phyloP scores from a whole-genome alignment of 2,888 invertebrate genomes.

The Apotomis turbidana region DNA sequence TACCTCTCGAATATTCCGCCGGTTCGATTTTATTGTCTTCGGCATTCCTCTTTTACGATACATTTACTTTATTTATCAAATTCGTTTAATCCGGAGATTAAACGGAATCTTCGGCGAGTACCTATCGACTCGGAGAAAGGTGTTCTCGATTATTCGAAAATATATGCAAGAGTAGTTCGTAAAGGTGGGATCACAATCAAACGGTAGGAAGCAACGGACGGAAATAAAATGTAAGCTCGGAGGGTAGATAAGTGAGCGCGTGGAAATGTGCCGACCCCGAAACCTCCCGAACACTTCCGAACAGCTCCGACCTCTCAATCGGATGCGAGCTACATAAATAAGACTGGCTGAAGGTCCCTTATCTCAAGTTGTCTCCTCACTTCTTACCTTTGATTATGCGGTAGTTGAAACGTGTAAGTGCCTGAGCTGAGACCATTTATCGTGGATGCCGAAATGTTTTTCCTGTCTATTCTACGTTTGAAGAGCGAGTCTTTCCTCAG shows the following conservation, averaged over 20 bases:
- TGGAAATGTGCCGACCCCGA: conserved; percentile 68
- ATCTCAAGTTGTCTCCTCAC: conserved; percentile 66
- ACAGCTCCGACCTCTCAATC: conserved; percentile 69
- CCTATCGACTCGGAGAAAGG: conserved; percentile 7
- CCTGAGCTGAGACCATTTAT: conserved; percentile 33
- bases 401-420: conserved; percentile 52
- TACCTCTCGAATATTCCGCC: conserved; percentile 70
- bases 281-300: conserved; percentile 42
- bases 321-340: conserved; percentile 81
- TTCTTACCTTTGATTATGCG: conserved; percentile 63
- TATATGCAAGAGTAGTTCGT: conserved; percentile 37
- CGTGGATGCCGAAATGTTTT: conserved; percentile 30
- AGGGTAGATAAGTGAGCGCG: conserved; percentile 78
- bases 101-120: conserved; percentile 54
- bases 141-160: conserved; percentile 14
- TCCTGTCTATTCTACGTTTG: conserved; percentile 7
- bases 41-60: conserved; percentile 70
- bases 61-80: conserved; percentile 74
- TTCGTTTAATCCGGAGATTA: conserved; percentile 61
- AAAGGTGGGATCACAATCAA: conserved; percentile 61
- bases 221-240: conserved; percentile 76
- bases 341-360: conserved; percentile 75
- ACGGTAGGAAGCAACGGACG: conserved; percentile 67
- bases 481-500: not conserved
- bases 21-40: conserved; percentile 77